phyloP scores from a whole-genome alignment of 2,113 vertebrate genomes.

The Scalopus aquaticus region DNA sequence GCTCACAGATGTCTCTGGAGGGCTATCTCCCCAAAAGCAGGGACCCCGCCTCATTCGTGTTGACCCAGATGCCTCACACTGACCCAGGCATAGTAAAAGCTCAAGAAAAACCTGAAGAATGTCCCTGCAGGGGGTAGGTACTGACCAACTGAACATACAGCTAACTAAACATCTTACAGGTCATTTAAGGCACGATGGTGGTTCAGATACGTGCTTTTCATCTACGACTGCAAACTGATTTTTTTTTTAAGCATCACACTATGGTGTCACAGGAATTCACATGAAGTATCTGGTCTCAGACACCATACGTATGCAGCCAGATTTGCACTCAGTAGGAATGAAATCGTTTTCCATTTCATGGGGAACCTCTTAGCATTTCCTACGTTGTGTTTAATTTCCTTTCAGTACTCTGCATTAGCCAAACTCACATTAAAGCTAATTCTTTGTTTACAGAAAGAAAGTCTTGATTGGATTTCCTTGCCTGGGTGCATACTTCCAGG shows the following conservation, averaged over 20 bases:
- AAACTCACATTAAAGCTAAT: neutral
- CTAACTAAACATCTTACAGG: neutral
- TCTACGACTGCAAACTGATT: neutral
- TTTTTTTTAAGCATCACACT: rapidly evolving
- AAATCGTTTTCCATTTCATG: neutral
- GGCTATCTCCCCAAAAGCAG: neutral
- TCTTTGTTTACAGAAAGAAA: neutral
- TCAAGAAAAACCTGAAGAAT: neutral
- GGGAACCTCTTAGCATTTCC: neutral
- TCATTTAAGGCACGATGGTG: neutral
- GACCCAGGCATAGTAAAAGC: neutral
- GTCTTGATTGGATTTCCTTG: neutral
- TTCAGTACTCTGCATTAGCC: neutral
- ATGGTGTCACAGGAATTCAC: neutral
- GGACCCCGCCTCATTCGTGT: neutral
- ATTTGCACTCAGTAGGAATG: neutral
- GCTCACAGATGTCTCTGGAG: neutral
- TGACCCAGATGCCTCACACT: neutral
- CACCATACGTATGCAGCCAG: neutral
- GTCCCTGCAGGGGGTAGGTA: neutral
- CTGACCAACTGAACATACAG: neutral
- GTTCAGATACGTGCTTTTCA: neutral
- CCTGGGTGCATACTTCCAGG: rapidly evolving
- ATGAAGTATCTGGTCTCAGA: neutral
- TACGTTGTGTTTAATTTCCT: neutral